Percentiles rank a stretch among this genome's conserved stretches.
These are phyloP conservation scores for Shargacucullia verbasci DNA, from an alignment of 2,888 invertebrate species.

Conservation along the genomic window DNA sequence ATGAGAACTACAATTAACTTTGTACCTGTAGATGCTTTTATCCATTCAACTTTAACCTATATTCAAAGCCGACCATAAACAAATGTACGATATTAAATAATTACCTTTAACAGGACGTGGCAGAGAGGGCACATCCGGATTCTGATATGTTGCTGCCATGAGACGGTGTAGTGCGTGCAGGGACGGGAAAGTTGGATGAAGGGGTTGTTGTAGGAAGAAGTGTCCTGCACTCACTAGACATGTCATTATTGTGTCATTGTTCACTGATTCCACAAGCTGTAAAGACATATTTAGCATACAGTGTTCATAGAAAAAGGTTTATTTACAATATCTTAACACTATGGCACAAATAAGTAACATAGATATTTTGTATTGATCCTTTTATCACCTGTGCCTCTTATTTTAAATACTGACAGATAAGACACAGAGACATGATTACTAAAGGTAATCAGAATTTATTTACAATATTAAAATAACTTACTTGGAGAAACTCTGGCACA, in stretches of 20 bases:
- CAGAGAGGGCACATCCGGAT: constrained; percentile 93
- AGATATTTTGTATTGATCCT: background rate
- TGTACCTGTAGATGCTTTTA: too few species aligned
- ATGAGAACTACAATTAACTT: too few species aligned
- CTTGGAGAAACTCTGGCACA: constrained; percentile 89
- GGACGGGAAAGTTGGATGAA: constrained; percentile 97
- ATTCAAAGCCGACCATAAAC: background rate
- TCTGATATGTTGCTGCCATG: constrained; percentile 95
- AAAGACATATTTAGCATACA: constrained; percentile 79
- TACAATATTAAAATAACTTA: constrained; percentile 76
- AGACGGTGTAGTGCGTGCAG: constrained; percentile 94
- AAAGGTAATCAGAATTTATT: constrained; percentile 1
- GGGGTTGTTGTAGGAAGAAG: constrained; percentile 98
- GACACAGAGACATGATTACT: background rate
- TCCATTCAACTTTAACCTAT: too few species aligned
- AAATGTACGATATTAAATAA: background rate
- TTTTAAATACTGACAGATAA: constrained; percentile 10
- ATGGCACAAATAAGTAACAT: background rate
- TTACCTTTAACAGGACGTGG: constrained; percentile 94
- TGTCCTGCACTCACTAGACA: constrained; percentile 96
- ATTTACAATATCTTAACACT: too few species aligned
- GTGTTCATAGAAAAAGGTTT: constrained; percentile 46
- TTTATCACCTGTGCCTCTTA: constrained; percentile 1
- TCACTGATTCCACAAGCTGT: constrained; percentile 96
- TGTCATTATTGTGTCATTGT: constrained; percentile 97